Percentiles rank a stretch among this genome's conserved stretches.
These are phyloP conservation scores for Cliona cf. orientalis DNA, from an alignment of 37 sponge, comb jelly and placozoan species.

Conservation along the genomic window DNA sequence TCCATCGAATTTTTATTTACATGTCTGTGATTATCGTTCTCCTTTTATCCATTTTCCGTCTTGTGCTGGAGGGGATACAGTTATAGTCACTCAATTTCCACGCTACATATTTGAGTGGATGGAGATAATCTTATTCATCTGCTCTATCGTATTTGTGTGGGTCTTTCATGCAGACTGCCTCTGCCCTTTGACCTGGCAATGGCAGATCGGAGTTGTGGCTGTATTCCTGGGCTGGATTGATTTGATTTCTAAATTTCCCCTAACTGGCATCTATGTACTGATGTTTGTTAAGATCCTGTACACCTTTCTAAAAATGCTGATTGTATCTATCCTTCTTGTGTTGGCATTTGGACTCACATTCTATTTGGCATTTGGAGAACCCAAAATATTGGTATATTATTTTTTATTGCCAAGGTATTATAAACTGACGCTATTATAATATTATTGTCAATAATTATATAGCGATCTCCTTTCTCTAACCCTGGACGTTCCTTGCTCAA, in stretches of 20 bases:
- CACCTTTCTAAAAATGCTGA: slow-evolving; percentile 81
- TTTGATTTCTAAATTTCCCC: slow-evolving; percentile 72
- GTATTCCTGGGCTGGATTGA: slow-evolving; percentile 83
- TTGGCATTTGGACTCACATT: slow-evolving; percentile 90
- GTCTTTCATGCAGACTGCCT: no score
- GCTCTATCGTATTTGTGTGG: slow-evolving; percentile 56
- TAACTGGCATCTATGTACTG: slow-evolving; percentile 89
- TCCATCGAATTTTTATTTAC: no score
- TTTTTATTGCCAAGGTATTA: not conserved
- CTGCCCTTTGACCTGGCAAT: no score
- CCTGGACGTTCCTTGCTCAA: slow-evolving; percentile 69
- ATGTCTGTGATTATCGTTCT: no score
- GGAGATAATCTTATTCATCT: not conserved
- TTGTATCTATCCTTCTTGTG: slow-evolving; percentile 76
- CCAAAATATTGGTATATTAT: slow-evolving; percentile 8
- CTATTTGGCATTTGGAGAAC: slow-evolving; percentile 74
- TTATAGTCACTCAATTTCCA: no score
- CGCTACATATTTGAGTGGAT: no score
- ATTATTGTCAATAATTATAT: not conserved
- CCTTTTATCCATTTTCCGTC: no score
- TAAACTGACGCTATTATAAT: not conserved
- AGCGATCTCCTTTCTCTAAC: not conserved
- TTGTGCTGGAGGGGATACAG: no score
- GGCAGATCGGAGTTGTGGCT: slow-evolving; percentile 77
- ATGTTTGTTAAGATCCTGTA: slow-evolving; percentile 88